A percentile compares a stretch with the other conserved stretches of the same genome.
phyloP scores from a whole-genome alignment of 2,888 invertebrate species.

The Sarcophaga caerulescens region DNA sequence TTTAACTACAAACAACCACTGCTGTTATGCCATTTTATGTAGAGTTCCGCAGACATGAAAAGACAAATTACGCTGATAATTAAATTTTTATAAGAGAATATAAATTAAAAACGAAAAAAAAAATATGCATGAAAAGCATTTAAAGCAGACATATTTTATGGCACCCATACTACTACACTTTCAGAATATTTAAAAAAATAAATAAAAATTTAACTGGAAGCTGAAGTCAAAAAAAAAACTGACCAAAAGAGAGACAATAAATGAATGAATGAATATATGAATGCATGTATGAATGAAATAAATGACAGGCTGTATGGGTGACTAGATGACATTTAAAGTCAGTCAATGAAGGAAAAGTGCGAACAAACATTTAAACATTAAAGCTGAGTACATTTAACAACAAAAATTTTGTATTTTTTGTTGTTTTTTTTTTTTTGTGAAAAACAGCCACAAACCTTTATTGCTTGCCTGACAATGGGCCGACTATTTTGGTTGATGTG shows the following conservation, averaged over 20 bases:
- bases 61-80: slow-evolving; percentile 47
- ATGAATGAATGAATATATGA: too few species aligned
- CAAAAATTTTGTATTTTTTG: neutral
- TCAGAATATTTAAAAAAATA: neutral
- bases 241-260: too few species aligned
- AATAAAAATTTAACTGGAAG: neutral
- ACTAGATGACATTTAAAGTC: slow-evolving; percentile 46
- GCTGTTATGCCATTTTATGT: too few species aligned
- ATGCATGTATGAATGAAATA: neutral
- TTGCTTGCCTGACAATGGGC: slow-evolving; percentile 55
- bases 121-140: neutral
- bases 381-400: neutral
- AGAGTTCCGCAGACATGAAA: neutral
- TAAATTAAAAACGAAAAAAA: neutral
- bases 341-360: slow-evolving; percentile 22
- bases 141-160: neutral
- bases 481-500: slow-evolving; percentile 62
- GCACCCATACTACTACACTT: neutral
- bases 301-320: slow-evolving; percentile 16
- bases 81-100: slow-evolving; percentile 44
- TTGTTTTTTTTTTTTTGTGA: neutral
- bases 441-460: slow-evolving; percentile 33
- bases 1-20: too few species aligned
- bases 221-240: too few species aligned
- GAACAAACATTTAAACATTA: neutral